Evolutionary conservation across 2,113 vertebrate genomes (phyloP).

Genomic region (Apus apus): DNA sequence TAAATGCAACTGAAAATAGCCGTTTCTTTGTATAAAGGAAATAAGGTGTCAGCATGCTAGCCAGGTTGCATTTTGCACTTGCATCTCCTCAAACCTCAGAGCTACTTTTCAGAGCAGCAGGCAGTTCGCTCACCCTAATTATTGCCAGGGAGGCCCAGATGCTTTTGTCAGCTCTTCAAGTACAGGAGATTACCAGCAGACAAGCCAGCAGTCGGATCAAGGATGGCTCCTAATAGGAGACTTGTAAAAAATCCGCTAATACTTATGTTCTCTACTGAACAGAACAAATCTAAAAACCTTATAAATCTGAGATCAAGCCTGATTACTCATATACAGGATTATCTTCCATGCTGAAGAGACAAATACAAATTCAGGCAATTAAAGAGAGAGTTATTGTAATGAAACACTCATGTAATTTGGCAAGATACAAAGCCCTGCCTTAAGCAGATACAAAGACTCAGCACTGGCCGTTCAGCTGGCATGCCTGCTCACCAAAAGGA

Average conservation of each 20-base stretch:
- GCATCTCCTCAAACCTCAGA: slow-evolving; percentile 41
- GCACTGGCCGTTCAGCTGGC: neutral
- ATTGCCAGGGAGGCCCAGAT: slow-evolving; percentile 60
- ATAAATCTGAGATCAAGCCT: slow-evolving; percentile 28
- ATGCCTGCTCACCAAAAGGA: accelerated
- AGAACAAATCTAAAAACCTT: slow-evolving; percentile 40
- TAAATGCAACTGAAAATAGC: neutral
- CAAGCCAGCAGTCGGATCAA: slow-evolving; percentile 46
- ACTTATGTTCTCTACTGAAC: slow-evolving; percentile 8
- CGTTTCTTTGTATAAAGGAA: neutral
- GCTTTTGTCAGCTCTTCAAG: slow-evolving; percentile 69
- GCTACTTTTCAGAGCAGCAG: slow-evolving; percentile 43
- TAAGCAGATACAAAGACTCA: neutral
- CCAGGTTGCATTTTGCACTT: slow-evolving; percentile 25
- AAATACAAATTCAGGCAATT: neutral
- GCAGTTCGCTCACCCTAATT: slow-evolving; percentile 64
- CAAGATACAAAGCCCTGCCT: neutral
- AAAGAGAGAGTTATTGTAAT: neutral
- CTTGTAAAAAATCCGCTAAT: slow-evolving; percentile 9
- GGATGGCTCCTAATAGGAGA: slow-evolving; percentile 39
- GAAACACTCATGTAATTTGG: neutral
- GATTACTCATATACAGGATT: slow-evolving; percentile 27
- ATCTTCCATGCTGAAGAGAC: neutral
- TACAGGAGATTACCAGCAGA: slow-evolving; percentile 52
- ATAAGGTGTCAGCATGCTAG: neutral